phyloP scores from a whole-genome alignment of 2,797 vertebrate species.

The Chelonia mydas region DNA sequence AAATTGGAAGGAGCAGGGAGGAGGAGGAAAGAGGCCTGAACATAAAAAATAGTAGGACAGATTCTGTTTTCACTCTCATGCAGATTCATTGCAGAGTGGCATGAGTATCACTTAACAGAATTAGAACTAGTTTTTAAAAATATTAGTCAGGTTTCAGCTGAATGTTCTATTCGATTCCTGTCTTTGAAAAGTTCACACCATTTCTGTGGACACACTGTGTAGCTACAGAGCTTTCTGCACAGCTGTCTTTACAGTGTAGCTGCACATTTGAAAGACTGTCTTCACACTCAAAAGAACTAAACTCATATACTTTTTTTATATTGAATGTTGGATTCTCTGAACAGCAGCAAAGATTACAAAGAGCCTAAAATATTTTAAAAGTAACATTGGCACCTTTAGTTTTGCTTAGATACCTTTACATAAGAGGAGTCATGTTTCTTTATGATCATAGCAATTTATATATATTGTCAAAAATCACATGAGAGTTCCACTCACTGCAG shows the following conservation, averaged over 20 bases:
- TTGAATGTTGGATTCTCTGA: not conserved
- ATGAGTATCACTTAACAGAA: not conserved
- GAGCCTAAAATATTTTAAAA: not conserved
- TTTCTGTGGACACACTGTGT: not conserved
- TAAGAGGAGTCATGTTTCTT: conserved; percentile 5
- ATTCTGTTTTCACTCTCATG: not conserved
- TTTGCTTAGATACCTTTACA: not conserved
- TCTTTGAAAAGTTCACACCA: not conserved
- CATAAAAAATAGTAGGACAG: not conserved
- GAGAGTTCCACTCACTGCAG: not conserved
- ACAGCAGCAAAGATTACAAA: not conserved
- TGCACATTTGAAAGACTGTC: not conserved
- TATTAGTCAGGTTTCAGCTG: not conserved
- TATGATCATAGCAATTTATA: not conserved
- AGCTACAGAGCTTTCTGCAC: not conserved
- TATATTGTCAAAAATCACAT: not conserved
- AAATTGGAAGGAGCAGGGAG: not conserved
- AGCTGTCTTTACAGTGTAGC: not conserved
- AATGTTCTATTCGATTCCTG: no score
- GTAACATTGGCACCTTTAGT: not conserved
- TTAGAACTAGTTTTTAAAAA: not conserved
- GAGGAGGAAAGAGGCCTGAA: not conserved
- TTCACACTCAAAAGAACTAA: not conserved
- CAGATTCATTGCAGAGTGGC: not conserved
- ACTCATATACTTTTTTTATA: accelerated